Evolutionary conservation across 1,140 invertebrate genomes (phyloP), one percentile per base, ranked within the genome.

Genomic region (Apis dorsata): DNA sequence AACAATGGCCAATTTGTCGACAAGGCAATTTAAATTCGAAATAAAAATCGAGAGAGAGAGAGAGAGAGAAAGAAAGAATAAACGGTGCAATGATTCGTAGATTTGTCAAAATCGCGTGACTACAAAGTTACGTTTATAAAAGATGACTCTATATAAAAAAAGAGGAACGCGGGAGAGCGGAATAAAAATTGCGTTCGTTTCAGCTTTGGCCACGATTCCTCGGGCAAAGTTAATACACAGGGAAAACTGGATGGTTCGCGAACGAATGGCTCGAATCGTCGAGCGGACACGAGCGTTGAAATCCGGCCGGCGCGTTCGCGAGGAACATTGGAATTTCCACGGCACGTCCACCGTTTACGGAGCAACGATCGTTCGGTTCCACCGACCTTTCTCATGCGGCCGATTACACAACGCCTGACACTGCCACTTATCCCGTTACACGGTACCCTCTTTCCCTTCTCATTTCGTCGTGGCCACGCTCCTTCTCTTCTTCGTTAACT

Each of bases 401-500:
- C 79, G 83, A 85, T 85, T 85, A 76, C 83, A 82, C 79, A 82
- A 85, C 83, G 70, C 21, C 73, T 69, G 83, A 73, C 72, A 76
- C 71, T 85, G 79, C 51, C 83, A 82, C 72, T 85, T 85, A 82
- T 85, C 79, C 83, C 83, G 83, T 85, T 85, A 85, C 83, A 76
- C 75, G 60, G 79, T 71, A 81, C 34, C 59, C 71, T 76, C 79
- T 72, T 83, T 77, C 79, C 65, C 72, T 81, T 81, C 79, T 71
- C 83, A 28, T 65, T 81, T 82, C 73, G 68, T 65, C 72, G 66
- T n/a, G 34, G 55, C 59, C 53, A 19, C 28, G n/a, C 44, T 63
- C 63, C 13, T 63, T 44, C 82, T 57, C 57, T 79, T 60, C 60
- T 68, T 73, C 49, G n/a, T 55, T 44, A 44, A 51, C 70, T 68